These are phyloP conservation scores for Zenarchopterus dispar DNA, from an alignment of 2,797 vertebrate genomes.

Conservation along the genomic window DNA sequence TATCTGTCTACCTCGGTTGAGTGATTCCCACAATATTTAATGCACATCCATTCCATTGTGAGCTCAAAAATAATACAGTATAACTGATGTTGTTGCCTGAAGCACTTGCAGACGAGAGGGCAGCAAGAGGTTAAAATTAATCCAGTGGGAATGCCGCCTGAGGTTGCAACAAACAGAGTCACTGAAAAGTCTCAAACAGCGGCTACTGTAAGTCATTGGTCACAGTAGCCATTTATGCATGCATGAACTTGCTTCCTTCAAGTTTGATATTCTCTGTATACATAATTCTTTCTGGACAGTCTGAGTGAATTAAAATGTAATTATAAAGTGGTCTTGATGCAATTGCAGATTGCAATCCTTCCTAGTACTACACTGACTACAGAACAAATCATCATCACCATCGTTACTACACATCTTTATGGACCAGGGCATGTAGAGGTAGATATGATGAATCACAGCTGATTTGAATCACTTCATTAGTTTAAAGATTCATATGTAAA, in stretches of 20 bases:
- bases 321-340: conserved; percentile 15
- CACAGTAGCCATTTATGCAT: conserved; percentile 29
- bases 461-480: conserved; percentile 26
- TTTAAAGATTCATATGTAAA: conserved; percentile 14
- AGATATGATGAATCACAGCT: conserved; percentile 3
- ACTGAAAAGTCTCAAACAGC: conserved; percentile 40
- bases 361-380: conserved; percentile 2
- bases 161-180: conserved; percentile 40
- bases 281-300: conserved; percentile 10
- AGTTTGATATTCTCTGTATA: conserved; percentile 10
- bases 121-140: conserved; percentile 67
- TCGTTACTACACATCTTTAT: conserved; percentile 12
- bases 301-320: conserved; percentile 14
- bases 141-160: conserved; percentile 58
- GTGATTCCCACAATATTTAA: conserved; percentile 32
- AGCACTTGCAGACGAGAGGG: conserved; percentile 54
- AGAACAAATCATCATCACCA: conserved; percentile 15
- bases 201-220: conserved; percentile 34
- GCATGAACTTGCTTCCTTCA: conserved; percentile 15
- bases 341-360: conserved; percentile 7
- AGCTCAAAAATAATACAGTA: conserved; percentile 35
- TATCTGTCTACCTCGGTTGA: conserved; percentile 29
- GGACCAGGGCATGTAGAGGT: conserved; percentile 10
- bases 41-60: conserved; percentile 29
- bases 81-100: conserved; percentile 61